phyloP scores from a whole-genome alignment of 2,113 vertebrate genomes.

The Jacana jacana region DNA sequence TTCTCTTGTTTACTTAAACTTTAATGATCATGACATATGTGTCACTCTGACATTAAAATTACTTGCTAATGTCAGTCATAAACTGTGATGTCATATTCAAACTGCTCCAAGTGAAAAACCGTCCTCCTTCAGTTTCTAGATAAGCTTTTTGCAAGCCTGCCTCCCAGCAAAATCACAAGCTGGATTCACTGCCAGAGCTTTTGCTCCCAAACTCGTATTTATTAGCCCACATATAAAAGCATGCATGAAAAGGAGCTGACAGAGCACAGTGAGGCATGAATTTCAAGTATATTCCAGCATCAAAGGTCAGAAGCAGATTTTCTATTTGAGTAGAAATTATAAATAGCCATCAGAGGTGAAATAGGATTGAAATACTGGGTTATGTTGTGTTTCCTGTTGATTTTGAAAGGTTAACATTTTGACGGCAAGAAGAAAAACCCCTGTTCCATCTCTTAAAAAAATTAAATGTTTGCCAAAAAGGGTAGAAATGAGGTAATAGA shows the following conservation, averaged over 20 bases:
- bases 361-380: background rate
- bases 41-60: background rate
- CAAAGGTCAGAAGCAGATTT: conserved; percentile 58
- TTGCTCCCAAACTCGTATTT: conserved; percentile 23
- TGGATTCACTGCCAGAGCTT: conserved; percentile 11
- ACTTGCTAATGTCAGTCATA: background rate
- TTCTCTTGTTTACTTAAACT: background rate
- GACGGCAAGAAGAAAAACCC: background rate
- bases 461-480: background rate
- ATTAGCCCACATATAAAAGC: conserved; percentile 23
- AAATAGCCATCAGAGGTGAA: conserved; percentile 41
- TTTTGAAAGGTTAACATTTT: conserved; percentile 10
- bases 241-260: conserved; percentile 47
- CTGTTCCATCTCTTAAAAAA: background rate
- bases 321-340: conserved; percentile 41
- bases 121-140: background rate
- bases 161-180: background rate
- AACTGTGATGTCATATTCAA: background rate
- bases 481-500: background rate
- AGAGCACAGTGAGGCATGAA: conserved; percentile 41
- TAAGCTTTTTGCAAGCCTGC: background rate
- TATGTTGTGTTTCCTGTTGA: background rate
- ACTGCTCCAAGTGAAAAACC: background rate
- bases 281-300: conserved; percentile 47
- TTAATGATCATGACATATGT: background rate